phyloP scores from a whole-genome alignment of 2,113 vertebrate species.

The Malurus cyaneus region DNA sequence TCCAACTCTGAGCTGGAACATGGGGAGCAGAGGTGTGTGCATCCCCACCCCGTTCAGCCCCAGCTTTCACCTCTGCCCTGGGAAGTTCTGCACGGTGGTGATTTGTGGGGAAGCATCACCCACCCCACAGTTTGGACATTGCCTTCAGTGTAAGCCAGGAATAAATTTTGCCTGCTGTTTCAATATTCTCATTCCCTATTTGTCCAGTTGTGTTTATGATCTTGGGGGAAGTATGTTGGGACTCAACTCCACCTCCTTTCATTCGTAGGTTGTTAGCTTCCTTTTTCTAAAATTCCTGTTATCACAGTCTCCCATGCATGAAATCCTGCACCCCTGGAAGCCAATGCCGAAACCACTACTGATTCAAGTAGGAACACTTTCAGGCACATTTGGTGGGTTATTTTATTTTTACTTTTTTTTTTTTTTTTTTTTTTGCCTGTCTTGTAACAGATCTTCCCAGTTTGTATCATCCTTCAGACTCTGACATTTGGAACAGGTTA shows the following conservation, averaged over 20 bases:
- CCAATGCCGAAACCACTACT: neutral
- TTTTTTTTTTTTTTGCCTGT: neutral
- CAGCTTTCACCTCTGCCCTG: neutral
- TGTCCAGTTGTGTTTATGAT: neutral
- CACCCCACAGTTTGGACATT: neutral
- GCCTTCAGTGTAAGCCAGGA: neutral
- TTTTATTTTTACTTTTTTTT: neutral
- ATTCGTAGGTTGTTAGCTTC: neutral
- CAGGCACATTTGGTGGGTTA: neutral
- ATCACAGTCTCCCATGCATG: neutral
- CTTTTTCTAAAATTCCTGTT: neutral
- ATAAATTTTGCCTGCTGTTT: neutral
- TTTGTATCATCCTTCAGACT: neutral
- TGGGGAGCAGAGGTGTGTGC: neutral
- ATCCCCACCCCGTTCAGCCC: neutral
- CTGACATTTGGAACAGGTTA: slow-evolving; percentile 44
- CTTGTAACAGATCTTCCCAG: neutral
- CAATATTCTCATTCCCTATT: neutral
- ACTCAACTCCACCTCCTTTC: neutral
- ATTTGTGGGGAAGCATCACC: neutral
- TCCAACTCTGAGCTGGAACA: neutral
- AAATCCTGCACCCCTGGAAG: neutral
- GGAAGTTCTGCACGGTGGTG: neutral
- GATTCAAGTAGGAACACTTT: neutral
- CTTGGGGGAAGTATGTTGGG: neutral